Conservation (phyloP, 2,888 invertebrate species). For the Argyresthia albistria region DNA sequence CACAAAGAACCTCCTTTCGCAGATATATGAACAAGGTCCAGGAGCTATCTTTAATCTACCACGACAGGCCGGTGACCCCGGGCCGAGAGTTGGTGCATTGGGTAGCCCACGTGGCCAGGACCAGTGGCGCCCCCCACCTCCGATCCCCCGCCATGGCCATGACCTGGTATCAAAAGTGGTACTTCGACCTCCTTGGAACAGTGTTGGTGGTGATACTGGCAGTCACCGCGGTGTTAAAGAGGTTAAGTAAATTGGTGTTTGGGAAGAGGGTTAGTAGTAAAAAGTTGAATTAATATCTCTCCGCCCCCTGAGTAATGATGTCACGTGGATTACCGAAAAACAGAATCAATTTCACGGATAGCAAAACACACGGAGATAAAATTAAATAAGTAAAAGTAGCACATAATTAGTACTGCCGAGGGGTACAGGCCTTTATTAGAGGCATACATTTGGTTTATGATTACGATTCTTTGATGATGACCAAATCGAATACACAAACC, state of each 20-base stretch:
- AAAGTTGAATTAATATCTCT: background rate
- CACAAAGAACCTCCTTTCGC: conserved; percentile 4
- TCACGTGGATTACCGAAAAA: no score
- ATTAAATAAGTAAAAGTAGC: no score
- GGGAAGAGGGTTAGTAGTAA: background rate
- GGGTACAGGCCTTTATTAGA: no score
- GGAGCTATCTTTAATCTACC: conserved; percentile 30
- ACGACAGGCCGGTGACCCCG: conserved; percentile 28
- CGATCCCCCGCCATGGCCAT: conserved; percentile 29
- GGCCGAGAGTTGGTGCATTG: conserved; percentile 32
- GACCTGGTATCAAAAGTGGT: conserved; percentile 34
- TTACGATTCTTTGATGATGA: no score
- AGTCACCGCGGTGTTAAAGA: background rate
- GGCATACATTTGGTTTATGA: no score
- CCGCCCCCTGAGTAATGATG: no score
- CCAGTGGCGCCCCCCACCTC: conserved; percentile 32
- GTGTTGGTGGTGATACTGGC: conserved; percentile 6
- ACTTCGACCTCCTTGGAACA: conserved; percentile 26
- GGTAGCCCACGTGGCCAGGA: conserved; percentile 36
- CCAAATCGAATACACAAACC: no score
- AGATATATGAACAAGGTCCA: conserved; percentile 30
- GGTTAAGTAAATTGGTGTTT: background rate
- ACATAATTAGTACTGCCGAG: no score
- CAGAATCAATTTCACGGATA: no score
- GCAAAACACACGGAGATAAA: no score